Conservation (phyloP, 2,113 vertebrate species). For the Serinus canaria region DNA sequence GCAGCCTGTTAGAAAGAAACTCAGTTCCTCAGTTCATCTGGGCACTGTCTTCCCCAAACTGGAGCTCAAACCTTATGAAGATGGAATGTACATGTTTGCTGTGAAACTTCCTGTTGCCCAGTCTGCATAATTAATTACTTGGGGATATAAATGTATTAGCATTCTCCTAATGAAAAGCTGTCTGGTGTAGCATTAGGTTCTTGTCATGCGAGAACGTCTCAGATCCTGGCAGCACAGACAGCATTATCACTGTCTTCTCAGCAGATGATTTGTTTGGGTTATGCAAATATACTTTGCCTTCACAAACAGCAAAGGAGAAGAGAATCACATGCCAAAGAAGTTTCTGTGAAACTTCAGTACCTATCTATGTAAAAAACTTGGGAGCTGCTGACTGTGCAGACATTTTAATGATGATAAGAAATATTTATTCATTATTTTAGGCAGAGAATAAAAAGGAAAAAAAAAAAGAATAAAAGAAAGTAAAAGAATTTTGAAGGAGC, state of each 20-base stretch:
- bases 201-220: not conserved
- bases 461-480: not conserved
- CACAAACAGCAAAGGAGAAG: not conserved
- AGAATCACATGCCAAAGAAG: not conserved
- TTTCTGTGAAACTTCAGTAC: not conserved
- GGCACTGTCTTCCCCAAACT: not conserved
- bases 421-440: not conserved
- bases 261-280: not conserved
- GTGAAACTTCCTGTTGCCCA: not conserved
- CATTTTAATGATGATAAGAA: not conserved
- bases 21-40: not conserved
- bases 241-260: not conserved
- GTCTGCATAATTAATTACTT: not conserved
- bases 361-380: not conserved
- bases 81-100: not conserved
- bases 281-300: not conserved
- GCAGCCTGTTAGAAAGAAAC: not conserved
- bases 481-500: not conserved
- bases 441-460: not conserved
- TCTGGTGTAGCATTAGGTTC: not conserved
- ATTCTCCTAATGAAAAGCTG: not conserved
- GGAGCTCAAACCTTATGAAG: not conserved
- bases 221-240: not conserved
- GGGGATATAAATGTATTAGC: not conserved
- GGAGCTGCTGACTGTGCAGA: not conserved